These are phyloP conservation scores for Liparis tanakae DNA, from an alignment of 2,797 vertebrate genomes.

Conservation along the genomic window DNA sequence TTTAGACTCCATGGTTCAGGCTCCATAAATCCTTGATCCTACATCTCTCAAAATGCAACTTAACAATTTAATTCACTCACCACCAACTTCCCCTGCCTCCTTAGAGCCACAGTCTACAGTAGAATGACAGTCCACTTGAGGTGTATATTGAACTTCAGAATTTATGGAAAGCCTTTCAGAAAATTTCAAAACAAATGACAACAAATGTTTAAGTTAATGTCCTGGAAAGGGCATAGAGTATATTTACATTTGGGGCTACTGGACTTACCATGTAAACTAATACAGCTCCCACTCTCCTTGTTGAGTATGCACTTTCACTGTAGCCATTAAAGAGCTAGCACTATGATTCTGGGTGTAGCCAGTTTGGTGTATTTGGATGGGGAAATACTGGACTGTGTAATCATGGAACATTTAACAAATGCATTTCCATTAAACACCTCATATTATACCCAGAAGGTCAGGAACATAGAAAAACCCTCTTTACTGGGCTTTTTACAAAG, in stretches of 20 bases:
- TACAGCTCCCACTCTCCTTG: neutral
- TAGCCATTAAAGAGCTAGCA: conserved; percentile 14
- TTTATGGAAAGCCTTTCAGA: neutral
- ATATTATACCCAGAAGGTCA: conserved; percentile 7
- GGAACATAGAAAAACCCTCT: neutral
- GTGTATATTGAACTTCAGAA: neutral
- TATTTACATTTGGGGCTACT: conserved; percentile 12
- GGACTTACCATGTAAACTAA: conserved; percentile 16
- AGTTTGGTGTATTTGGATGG: conserved; percentile 17
- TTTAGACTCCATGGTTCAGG: neutral
- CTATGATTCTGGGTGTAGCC: conserved; percentile 23
- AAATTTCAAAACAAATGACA: neutral
- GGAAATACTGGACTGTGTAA: conserved; percentile 8
- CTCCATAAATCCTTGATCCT: neutral
- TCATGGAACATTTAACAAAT: conserved; percentile 30
- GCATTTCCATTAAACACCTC: conserved; percentile 38
- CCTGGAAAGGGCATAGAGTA: neutral
- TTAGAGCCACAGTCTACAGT: neutral
- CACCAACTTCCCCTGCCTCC: neutral
- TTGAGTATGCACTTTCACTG: conserved; percentile 8
- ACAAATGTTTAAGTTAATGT: neutral
- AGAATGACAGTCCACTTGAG: neutral
- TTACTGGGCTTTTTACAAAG: conserved; percentile 19
- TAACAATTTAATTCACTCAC: neutral
- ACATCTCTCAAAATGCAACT: neutral